A percentile compares a stretch with the other conserved stretches of the same genome.
Evolutionary conservation across 2,797 vertebrate genomes (phyloP).

Genomic region (Mico argentatus): DNA sequence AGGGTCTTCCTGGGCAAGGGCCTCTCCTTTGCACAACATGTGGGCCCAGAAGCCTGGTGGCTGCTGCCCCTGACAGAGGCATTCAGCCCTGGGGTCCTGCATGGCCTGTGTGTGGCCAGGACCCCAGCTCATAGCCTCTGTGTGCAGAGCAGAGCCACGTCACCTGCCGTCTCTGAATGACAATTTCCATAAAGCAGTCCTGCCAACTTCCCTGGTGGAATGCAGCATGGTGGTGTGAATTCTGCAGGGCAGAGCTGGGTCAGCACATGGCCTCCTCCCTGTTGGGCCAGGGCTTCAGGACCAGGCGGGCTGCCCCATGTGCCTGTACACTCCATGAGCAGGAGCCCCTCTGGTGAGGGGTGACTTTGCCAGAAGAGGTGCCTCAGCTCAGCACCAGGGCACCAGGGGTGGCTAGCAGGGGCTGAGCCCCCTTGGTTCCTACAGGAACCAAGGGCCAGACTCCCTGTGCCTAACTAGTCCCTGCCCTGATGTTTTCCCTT

Average conservation of each 20-base stretch:
- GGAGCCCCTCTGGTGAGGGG: not conserved
- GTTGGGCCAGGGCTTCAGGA: not conserved
- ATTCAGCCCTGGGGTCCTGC: too few species aligned
- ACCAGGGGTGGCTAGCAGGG: not conserved
- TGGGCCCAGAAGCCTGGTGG: rapidly evolving
- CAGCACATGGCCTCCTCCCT: rapidly evolving
- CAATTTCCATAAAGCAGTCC: not conserved
- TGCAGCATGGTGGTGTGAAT: not conserved
- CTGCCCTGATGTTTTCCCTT: not conserved
- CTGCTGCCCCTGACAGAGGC: not conserved
- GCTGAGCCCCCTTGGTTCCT: not conserved
- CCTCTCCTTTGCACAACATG: not conserved
- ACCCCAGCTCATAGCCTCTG: not conserved
- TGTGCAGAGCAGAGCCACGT: not conserved
- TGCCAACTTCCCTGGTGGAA: not conserved
- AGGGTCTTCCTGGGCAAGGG: not conserved
- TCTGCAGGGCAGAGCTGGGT: not conserved
- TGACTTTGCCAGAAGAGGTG: not conserved
- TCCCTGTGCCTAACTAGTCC: not conserved
- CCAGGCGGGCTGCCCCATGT: rapidly evolving
- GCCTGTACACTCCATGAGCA: not conserved
- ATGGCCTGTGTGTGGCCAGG: not conserved
- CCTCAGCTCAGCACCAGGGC: not conserved
- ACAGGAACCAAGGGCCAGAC: not conserved
- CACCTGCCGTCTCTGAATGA: not conserved